Percentiles rank a stretch among this genome's conserved stretches.
Conservation (phyloP, 2,888 invertebrate species). For the Ischnura elegans region DNA sequence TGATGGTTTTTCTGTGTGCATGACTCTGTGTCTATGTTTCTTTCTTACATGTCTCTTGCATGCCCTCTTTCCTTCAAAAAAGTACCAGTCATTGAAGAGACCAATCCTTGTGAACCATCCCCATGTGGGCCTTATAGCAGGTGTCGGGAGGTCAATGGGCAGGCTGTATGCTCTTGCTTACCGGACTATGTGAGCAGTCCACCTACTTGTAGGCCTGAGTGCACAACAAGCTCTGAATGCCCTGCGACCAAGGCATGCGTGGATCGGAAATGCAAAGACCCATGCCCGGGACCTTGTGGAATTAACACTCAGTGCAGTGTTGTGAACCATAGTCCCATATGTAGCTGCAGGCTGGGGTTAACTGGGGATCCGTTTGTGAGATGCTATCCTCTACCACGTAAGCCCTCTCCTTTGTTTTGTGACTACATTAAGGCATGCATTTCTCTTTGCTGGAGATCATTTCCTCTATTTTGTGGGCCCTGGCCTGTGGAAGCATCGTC, state of each 20-base stretch:
- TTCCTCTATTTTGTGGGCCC: neutral
- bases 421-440: constrained; percentile 20
- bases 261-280: constrained; percentile 64
- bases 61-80: constrained; percentile 41
- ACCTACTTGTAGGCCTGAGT: constrained; percentile 76
- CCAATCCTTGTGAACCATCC: constrained; percentile 69
- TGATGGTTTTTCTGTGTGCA: constrained; percentile 46
- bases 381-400: constrained; percentile 81
- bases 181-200: constrained; percentile 85
- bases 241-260: constrained; percentile 72
- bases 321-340: constrained; percentile 74
- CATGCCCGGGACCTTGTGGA: constrained; percentile 83
- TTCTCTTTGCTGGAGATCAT: neutral
- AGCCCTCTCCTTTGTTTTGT: constrained; percentile 56
- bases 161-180: constrained; percentile 84
- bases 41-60: constrained; percentile 60
- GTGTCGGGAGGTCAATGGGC: constrained; percentile 79
- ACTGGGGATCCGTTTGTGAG: constrained; percentile 90
- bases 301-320: constrained; percentile 87
- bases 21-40: constrained; percentile 47
- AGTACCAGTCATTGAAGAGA: constrained; percentile 59
- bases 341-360: constrained; percentile 76
- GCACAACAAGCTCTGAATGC: constrained; percentile 73
- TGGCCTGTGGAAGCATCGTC: neutral
- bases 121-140: constrained; percentile 75